Base-by-base conservation (phyloP, 2,113 vertebrate species). In the Stegastes partitus region DNA sequence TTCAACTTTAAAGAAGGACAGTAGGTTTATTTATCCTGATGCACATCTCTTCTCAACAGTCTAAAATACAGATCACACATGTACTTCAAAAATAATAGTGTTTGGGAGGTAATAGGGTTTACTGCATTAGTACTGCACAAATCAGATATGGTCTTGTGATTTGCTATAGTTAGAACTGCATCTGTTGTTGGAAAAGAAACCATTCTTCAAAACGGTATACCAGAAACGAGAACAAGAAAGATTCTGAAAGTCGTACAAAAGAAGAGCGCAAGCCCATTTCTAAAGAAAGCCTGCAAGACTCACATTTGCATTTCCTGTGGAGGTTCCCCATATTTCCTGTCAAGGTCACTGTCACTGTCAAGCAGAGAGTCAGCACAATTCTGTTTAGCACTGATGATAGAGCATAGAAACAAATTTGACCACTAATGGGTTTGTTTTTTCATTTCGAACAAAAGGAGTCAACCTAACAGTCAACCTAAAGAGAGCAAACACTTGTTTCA, bases 321-420 rank as follows among this genome's bases (percentile, higher is more conserved):
- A 77, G 77, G 83, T 82, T 89, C 82, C 47, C 81, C 45, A n/a
- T 47, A 11, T 50, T 85, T 90, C 91, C 86, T 91, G 82, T 58
- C 21, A 71, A 74, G 68, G 76, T 68, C 74, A 63, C 42, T 8
- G 37, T 76, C 55, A 31, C 5, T 69, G 15, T 61, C 11, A 57
- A 68, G 65, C n/a, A 28, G 63, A 77, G 5, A 44, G 26, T 57
- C 21, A 62, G 34, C 45, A 68, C 34, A 44, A 37, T 50, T 63
- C 21, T 79, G 22, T 62, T 53, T 12, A 22, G 51, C n/a, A 7
- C 49, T 8, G 19, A n/a, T 51, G 2, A 62, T 2, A 63, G 51
- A 25, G 14, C 21, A 56, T 1, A 37, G 25, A 57, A 47, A 67
- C 25, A 21, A n/a, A 70, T 31, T 5, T 74, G 8, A 65, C 12